phyloP scores from a whole-genome alignment of 2,113 vertebrate genomes.

The Accipiter virgatus region DNA sequence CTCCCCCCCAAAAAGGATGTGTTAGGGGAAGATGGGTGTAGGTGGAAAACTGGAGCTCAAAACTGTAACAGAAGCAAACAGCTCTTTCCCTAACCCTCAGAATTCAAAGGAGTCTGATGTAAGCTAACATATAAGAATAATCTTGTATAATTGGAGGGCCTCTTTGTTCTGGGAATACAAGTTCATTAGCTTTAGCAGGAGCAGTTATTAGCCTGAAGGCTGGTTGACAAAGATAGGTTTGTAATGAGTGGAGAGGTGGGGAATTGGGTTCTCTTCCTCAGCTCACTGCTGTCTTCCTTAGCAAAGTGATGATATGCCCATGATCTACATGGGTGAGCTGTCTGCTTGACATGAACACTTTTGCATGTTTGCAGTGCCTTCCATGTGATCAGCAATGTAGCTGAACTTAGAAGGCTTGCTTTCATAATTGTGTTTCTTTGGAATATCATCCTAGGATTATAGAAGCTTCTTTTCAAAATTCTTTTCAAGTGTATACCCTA shows the following conservation, averaged over 20 bases:
- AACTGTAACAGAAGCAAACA: neutral
- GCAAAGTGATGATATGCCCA: neutral
- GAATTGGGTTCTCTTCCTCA: neutral
- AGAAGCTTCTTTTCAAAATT: neutral
- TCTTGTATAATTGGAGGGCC: neutral
- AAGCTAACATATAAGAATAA: neutral
- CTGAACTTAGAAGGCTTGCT: neutral
- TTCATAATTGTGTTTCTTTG: neutral
- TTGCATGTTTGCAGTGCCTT: neutral
- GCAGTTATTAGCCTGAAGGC: neutral
- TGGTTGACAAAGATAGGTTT: neutral
- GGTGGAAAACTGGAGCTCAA: neutral
- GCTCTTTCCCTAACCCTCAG: neutral
- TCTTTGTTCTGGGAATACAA: neutral
- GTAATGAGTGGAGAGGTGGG: neutral
- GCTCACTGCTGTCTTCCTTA: neutral
- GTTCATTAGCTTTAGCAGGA: neutral
- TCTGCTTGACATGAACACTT: neutral
- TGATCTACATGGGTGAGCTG: neutral
- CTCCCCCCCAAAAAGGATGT: accelerated
- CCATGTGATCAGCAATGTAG: neutral
- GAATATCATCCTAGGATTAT: neutral
- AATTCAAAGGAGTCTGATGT: neutral
- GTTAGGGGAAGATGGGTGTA: neutral
- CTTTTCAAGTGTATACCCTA: neutral